phyloP scores from a whole-genome alignment of 2,113 vertebrate genomes.

The Sus scrofa region T2T-Sscrofa CM000820.6:84898501-84899000 shows the following conservation, averaged over 20 bases:
- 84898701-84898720: not conserved
- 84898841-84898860: not conserved
- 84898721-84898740: not conserved
- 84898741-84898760: not conserved
- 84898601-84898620: slow-evolving; percentile 1
- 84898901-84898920: not conserved
- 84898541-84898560: not conserved
- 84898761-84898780: not conserved
- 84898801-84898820: not conserved
- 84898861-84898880: no score
- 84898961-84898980: not conserved
- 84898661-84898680: not conserved
- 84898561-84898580: not conserved
- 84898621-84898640: not conserved
- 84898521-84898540: not conserved
- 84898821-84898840: not conserved
- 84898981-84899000: not conserved
- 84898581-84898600: not conserved
- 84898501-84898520: not conserved
- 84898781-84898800: not conserved
- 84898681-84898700: slow-evolving; percentile 9
- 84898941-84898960: not conserved
- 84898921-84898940: not conserved
- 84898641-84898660: not conserved
- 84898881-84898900: no score